Evolutionary conservation across 2,888 invertebrate genomes (phyloP), one percentile per base, ranked within the genome.

Genomic region (Zelleria hepariella): DNA sequence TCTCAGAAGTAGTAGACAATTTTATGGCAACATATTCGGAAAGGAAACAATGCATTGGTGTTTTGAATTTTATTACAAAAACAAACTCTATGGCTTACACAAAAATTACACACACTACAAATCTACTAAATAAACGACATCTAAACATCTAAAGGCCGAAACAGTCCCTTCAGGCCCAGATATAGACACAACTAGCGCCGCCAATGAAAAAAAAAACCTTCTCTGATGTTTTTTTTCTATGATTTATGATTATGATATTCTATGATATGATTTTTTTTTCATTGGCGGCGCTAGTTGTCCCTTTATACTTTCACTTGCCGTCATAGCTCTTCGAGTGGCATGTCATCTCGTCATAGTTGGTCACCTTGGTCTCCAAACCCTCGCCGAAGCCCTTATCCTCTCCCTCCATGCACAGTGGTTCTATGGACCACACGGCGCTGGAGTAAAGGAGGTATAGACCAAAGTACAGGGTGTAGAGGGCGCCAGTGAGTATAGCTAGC

Each of bases 361-460:
- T 77, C 32, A 78, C 68, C 8, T 67, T 69, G 60, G 42, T 69
- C 69, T 5, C 58, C 15, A 26, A 71, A 5, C 55, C 66, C 0
- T 62, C 60, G n/a, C n/a, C n/a, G 2, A 51, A 5, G 51, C 62
- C 60, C 54, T 64, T 60, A 26, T 62, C 63, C 15, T 69, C 71
- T 10, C 74, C 74, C 2, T 73, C 72, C 1, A 62, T 8, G 62
- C 74, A 70, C 1, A 84, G 70, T 8, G 87, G 86, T 65, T 82
- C 82, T 0, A 82, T 66, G 54, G 82, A 65, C 87, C 87, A 87
- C 59, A 77, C 64, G 0, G 77, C 70, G 0, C 73, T 60, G 5
- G 74, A 68, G 69, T 81, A 68, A 10, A 69, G 23, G 0, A 68
- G 68, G 67, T 68, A 75, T 47, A 82, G 68, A 0, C 59, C 64